Evolutionary conservation across 2,888 invertebrate species (phyloP), one percentile per base, ranked within the genome.

Genomic region (Pristionchus exspectatus): DNA sequence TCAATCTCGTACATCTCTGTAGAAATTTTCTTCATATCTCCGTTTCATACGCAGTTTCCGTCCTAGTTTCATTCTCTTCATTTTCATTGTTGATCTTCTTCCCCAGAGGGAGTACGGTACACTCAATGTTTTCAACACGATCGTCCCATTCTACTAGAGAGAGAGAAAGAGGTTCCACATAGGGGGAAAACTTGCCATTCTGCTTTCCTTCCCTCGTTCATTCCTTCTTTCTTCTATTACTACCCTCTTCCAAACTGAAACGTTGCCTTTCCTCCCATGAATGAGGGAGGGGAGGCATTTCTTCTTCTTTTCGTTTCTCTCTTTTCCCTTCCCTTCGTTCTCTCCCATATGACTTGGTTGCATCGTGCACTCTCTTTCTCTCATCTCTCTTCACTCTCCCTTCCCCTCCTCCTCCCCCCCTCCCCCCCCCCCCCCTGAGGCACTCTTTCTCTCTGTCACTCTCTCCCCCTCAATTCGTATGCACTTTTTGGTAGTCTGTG

Each of bases 101-200:
- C 50, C 38, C 30, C 30, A 24, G 50, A 44, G 81, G 50, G 81
- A n/a, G 50, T 81, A 81, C 81, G 24, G 81, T 81, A 81, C 14
- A 24, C 12, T 24, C n/a, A 16, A 81, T 81, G 81, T 81, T 81
- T 81, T 81, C 81, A 54, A 81, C 81, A 50, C 14, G 50, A 81
- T 12, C 50, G 27, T 27, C 50, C 12, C 81, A n/a, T 24, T 54
- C 81, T 74, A 74, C 74, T 9, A 63, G 63, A 33, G 38, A 33
- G 24, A 74, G 69, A 77, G 44, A 77, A 27, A 81, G 81, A 81
- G 81, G 81, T 81, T 81, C 81, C 81, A 50, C 81, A 77, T 77
- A 81, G 81, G 81, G 50, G 81, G 81, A 54, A 81, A 81, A 81
- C 81, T 81, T 81, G 81, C 81, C 81, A 81, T 81, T 81, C 81